Evolutionary conservation across 2,888 invertebrate genomes (phyloP).

Genomic region (Pteria penguin): DNA sequence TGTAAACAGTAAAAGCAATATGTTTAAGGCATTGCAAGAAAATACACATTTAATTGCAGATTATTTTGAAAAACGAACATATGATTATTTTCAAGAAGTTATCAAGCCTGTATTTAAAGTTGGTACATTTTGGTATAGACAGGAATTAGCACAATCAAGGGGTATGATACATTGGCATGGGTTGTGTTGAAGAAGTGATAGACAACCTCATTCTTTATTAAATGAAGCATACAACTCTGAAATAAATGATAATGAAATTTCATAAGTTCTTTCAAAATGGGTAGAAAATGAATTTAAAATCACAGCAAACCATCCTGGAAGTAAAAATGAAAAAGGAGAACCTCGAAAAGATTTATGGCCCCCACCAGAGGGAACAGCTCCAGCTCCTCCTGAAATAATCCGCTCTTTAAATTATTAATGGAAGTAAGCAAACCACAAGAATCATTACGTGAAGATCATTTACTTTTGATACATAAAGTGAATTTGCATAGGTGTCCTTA

Average conservation of each 20-base stretch:
- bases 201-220: slow-evolving; percentile 49
- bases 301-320: slow-evolving; percentile 47
- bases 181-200: slow-evolving; percentile 54
- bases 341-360: slow-evolving; percentile 44
- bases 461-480: slow-evolving; percentile 1
- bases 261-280: slow-evolving; percentile 43
- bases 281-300: slow-evolving; percentile 43
- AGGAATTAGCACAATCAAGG: slow-evolving; percentile 57
- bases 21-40: slow-evolving; percentile 43
- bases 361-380: slow-evolving; percentile 44
- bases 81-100: slow-evolving; percentile 53
- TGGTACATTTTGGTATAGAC: slow-evolving; percentile 55
- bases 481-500: slow-evolving; percentile 31
- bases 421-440: slow-evolving; percentile 40
- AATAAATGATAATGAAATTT: slow-evolving; percentile 41
- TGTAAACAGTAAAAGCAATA: slow-evolving; percentile 1
- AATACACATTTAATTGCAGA: slow-evolving; percentile 55
- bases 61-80: slow-evolving; percentile 56
- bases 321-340: slow-evolving; percentile 29
- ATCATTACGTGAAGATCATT: slow-evolving; percentile 36
- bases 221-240: slow-evolving; percentile 40
- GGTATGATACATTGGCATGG: slow-evolving; percentile 61
- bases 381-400: slow-evolving; percentile 43
- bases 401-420: slow-evolving; percentile 36
- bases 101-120: slow-evolving; percentile 57